phyloP scores from a whole-genome alignment of 2,888 invertebrate species.

The Acleris emargana region DNA sequence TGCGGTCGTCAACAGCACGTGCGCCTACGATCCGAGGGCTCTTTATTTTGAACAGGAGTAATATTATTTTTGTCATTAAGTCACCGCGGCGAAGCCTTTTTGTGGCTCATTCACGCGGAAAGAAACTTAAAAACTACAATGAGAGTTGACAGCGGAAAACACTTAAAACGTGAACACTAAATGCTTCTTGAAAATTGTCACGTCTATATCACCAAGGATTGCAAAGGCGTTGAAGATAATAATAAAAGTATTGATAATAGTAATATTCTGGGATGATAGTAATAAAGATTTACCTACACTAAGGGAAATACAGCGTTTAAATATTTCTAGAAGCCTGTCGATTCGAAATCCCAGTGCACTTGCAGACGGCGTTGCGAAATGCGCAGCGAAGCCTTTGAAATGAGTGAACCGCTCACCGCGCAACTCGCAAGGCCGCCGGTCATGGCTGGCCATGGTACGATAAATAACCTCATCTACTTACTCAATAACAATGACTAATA shows the following conservation, averaged over 20 bases:
- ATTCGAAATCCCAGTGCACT: conserved; percentile 44
- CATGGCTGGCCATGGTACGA: conserved; percentile 75
- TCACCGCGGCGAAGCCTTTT: neutral
- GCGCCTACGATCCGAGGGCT: conserved; percentile 35
- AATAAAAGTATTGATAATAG: no score
- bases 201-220: neutral
- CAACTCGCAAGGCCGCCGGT: conserved; percentile 74
- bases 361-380: conserved; percentile 61
- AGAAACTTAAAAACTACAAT: conserved; percentile 6
- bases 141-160: neutral
- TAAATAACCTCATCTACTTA: conserved; percentile 48
- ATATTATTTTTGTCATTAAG: conserved; percentile 22
- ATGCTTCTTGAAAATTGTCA: no score
- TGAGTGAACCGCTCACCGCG: conserved; percentile 67
- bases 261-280: no score
- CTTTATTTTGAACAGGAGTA: conserved; percentile 8
- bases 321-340: conserved; percentile 21
- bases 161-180: neutral
- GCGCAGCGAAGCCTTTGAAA: conserved; percentile 60
- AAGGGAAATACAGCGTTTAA: conserved; percentile 2
- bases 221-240: neutral
- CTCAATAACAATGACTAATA: conserved; percentile 34
- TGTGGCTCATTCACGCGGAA: neutral
- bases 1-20: conserved; percentile 62
- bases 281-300: no score